A percentile compares a stretch with the other conserved stretches of the same genome.
Evolutionary conservation across 2,888 invertebrate species (phyloP).

Genomic region (Dendrolimus houi): DNA sequence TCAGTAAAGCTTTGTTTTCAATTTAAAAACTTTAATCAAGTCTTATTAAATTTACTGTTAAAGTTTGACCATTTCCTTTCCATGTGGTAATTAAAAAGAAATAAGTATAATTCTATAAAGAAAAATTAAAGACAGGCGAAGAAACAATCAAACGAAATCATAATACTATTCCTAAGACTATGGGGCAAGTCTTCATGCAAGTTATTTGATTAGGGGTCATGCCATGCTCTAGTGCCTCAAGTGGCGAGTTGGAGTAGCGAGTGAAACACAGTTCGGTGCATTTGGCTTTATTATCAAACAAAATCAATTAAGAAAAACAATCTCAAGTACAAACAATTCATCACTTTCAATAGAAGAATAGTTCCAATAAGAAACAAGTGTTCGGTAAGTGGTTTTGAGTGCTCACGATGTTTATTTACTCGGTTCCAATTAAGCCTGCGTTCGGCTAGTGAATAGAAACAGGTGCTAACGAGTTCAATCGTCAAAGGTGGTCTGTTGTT

Average conservation of each 20-base stretch:
- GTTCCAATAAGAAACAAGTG: constrained; percentile 40
- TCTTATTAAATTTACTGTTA: too few species aligned
- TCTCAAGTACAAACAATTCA: constrained; percentile 40
- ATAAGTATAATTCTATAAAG: too few species aligned
- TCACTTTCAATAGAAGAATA: constrained; percentile 52
- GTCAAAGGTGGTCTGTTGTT: background rate
- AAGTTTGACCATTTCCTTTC: too few species aligned
- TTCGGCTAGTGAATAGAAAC: constrained; percentile 8
- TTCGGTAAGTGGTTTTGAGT: constrained; percentile 48
- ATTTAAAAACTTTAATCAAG: too few species aligned
- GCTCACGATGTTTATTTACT: constrained; percentile 33
- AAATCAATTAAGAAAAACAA: constrained; percentile 41
- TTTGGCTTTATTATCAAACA: constrained; percentile 67
- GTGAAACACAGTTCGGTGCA: constrained; percentile 75
- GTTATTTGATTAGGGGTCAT: constrained; percentile 52
- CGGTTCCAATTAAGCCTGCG: constrained; percentile 13
- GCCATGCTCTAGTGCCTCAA: constrained; percentile 67
- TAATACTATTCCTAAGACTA: constrained; percentile 10
- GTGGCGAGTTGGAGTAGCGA: constrained; percentile 58
- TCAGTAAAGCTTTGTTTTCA: constrained; percentile 5
- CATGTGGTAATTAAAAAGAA: too few species aligned
- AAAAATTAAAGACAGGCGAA: constrained; percentile 2
- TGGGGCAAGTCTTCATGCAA: constrained; percentile 47
- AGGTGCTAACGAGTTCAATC: background rate
- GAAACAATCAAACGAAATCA: constrained; percentile 34